phyloP scores from a whole-genome alignment of 1,140 invertebrate species.

The Pinna nobilis region DNA sequence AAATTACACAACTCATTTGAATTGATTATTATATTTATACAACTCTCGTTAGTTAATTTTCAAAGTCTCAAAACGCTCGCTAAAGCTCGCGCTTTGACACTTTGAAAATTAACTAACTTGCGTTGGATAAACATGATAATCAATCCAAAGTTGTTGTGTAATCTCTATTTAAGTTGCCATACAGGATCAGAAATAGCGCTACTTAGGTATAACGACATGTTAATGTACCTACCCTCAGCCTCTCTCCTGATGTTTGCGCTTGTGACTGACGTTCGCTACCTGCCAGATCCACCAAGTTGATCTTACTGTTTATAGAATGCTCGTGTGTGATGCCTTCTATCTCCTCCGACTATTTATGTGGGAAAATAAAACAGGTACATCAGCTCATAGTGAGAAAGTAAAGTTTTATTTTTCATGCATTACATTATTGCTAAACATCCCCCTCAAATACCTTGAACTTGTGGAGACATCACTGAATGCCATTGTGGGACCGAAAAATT shows the following conservation, averaged over 20 bases:
- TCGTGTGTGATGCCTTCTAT: conserved; percentile 72
- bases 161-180: no score
- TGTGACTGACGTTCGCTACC: conserved; percentile 88
- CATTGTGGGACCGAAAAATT: no score
- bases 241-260: conserved; percentile 85
- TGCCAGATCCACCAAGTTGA: conserved; percentile 90
- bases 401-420: no score
- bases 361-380: background rate
- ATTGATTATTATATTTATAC: no score
- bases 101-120: no score
- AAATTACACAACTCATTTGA: no score
- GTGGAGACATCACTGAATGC: no score
- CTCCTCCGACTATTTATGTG: conserved; percentile 61
- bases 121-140: no score
- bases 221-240: conserved; percentile 78
- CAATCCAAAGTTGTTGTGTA: no score
- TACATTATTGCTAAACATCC: no score
- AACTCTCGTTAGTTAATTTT: no score
- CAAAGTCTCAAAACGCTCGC: background rate
- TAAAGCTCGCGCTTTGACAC: background rate
- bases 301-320: conserved; percentile 80
- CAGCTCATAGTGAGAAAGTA: background rate
- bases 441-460: no score
- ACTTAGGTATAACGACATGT: background rate
- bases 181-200: background rate